Evolutionary conservation across 2,797 vertebrate species (phyloP).

Genomic region (Microcaecilia unicolor): DNA sequence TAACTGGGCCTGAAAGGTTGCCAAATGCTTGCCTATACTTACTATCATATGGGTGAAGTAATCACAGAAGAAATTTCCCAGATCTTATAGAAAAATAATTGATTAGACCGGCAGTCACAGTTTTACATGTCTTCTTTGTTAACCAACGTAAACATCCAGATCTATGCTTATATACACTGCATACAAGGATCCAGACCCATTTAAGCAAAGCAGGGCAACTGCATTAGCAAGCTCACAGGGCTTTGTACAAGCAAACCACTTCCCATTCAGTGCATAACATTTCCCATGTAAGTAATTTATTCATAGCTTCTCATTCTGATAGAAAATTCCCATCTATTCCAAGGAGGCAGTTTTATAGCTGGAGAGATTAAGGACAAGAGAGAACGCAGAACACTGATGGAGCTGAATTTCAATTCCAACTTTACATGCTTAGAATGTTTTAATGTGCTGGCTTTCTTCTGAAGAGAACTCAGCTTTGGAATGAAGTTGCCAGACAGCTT

Average conservation of each 20-base stretch:
- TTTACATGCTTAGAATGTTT: background rate
- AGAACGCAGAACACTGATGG: background rate
- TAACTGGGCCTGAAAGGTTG: too few species aligned
- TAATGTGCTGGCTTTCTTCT: background rate
- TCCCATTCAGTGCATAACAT: background rate
- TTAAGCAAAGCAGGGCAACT: too few species aligned
- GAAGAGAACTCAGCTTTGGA: conserved; percentile 1
- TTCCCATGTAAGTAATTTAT: conserved; percentile 2
- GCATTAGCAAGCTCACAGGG: background rate
- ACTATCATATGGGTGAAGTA: too few species aligned
- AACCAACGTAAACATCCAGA: too few species aligned
- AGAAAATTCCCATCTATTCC: background rate
- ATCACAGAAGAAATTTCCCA: too few species aligned
- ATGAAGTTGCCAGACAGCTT: too few species aligned
- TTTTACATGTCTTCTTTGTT: too few species aligned
- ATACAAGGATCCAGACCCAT: too few species aligned
- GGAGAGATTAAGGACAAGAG: background rate
- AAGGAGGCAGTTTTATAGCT: background rate
- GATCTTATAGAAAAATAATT: too few species aligned
- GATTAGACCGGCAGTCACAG: too few species aligned
- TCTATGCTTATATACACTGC: too few species aligned
- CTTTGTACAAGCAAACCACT: conserved; percentile 10
- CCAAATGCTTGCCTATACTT: too few species aligned
- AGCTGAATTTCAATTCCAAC: background rate
- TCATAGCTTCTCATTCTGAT: background rate